Base-by-base conservation (phyloP, 2,797 vertebrate species). In the Anas flavirostris region DNA sequence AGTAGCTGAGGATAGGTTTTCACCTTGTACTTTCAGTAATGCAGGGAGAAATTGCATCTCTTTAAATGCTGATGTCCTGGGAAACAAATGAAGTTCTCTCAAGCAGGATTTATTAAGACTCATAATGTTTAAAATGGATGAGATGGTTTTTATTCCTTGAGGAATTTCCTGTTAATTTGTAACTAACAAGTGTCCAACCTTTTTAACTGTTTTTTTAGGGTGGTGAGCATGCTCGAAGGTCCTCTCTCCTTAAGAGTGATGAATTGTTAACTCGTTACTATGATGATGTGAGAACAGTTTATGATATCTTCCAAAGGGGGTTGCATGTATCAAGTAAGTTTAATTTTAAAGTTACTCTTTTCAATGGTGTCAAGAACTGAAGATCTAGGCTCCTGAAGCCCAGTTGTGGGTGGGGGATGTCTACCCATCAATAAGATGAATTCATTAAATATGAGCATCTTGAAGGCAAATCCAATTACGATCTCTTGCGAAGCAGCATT, bases 291-390 rank as follows among this genome's bases (percentile, higher is more conserved):
- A 97, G 74, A 83, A 99, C 99, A 1, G 67, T 95, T 53, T 99
- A 99, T 28, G 98, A 99, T 37, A 84, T 98, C 50, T 99, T 99
- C 95, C 97, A 96, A 46, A 98, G 99, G 94, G 99, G 99, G 23
- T 28, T 99, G 39, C 91, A 98, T 55, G 97, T 99, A 73, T 99
- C 99, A 92, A 98, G 99, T 99, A 97, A 98, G 99, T 98, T 33
- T 41, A 64, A 90, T 78, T 43, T 39, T 7, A 29, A 87, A 60
- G 23, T 10, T n/a, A 13, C 9, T 12, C 25, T n/a, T n/a, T 75
- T 70, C 7, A 29, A 16, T n/a, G 35, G 3, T n/a, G 7, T 70
- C 6, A 73, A 55, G 26, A 78, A 29, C 21, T 78, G 31, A 31
- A 19, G 37, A 25, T 73, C 35, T 72, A 26, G 60, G 23, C 3